Evolutionary conservation across 2,888 invertebrate genomes (phyloP).

Genomic region (Dione juno): DNA sequence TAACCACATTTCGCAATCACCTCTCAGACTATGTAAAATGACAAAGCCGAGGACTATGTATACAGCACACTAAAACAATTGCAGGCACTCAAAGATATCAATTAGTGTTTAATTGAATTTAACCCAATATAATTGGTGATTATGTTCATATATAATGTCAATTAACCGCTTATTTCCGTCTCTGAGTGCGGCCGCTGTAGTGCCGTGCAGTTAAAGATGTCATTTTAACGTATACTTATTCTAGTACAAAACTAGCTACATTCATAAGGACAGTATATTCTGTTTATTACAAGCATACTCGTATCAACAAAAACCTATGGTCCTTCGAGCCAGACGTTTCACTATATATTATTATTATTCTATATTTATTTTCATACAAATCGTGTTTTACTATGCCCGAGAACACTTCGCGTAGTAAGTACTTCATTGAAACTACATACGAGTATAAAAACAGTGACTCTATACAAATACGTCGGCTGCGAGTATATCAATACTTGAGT

Average conservation of each 20-base stretch:
- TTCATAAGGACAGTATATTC: neutral
- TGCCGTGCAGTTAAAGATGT: no score
- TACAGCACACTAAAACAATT: neutral
- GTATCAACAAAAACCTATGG: neutral
- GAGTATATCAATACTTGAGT: constrained; percentile 3
- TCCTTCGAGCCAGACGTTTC: constrained; percentile 1
- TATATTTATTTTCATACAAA: neutral
- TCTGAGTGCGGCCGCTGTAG: no score
- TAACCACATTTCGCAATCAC: neutral
- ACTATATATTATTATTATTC: neutral
- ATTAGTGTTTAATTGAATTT: neutral
- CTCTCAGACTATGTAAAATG: constrained; percentile 6
- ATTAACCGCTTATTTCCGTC: neutral
- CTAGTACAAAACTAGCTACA: no score
- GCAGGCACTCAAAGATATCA: neutral
- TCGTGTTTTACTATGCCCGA: neutral
- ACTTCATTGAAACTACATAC: constrained; percentile 1
- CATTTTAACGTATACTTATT: no score
- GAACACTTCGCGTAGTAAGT: neutral
- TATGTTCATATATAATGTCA: neutral
- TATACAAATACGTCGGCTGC: constrained; percentile 4
- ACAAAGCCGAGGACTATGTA: constrained; percentile 20
- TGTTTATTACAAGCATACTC: neutral
- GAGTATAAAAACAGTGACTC: neutral
- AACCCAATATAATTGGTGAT: neutral